Evolutionary conservation across 2,888 invertebrate genomes (phyloP).

Genomic region (Polydrusus tereticollis): DNA sequence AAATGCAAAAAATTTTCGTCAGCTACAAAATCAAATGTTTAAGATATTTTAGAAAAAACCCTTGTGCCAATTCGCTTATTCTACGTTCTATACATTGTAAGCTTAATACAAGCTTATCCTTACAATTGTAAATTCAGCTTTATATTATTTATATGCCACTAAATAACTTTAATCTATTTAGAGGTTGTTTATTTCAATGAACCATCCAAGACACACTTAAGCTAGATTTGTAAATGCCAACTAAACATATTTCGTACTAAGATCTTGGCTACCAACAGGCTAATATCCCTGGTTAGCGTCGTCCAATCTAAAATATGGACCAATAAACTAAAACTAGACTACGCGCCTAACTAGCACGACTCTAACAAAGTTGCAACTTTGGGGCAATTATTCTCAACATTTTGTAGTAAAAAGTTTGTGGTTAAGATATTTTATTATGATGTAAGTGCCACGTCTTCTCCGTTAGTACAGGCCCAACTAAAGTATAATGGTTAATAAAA

Average conservation of each 20-base stretch:
- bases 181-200: slow-evolving; percentile 5
- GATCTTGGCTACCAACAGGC: slow-evolving; percentile 26
- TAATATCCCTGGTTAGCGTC: slow-evolving; percentile 30
- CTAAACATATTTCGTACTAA: slow-evolving; percentile 17
- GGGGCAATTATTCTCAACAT: background rate
- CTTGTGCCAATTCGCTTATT: too few species aligned
- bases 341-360: slow-evolving; percentile 17
- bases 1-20: too few species aligned
- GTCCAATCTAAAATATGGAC: slow-evolving; percentile 35
- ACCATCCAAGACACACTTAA: background rate
- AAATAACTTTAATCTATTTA: slow-evolving; percentile 11
- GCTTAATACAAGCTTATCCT: too few species aligned
- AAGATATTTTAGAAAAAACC: too few species aligned
- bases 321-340: slow-evolving; percentile 35
- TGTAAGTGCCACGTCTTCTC: too few species aligned
- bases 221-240: slow-evolving; percentile 11
- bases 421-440: too few species aligned
- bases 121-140: too few species aligned
- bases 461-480: too few species aligned
- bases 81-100: background rate
- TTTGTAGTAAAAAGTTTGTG: too few species aligned
- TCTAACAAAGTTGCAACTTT: slow-evolving; percentile 6
- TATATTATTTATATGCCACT: background rate
- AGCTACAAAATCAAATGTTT: too few species aligned
- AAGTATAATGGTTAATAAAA: too few species aligned